A percentile compares a stretch with the other conserved stretches of the same genome.
phyloP scores from a whole-genome alignment of 2,113 vertebrate genomes.

The Callipepla squamata region DNA sequence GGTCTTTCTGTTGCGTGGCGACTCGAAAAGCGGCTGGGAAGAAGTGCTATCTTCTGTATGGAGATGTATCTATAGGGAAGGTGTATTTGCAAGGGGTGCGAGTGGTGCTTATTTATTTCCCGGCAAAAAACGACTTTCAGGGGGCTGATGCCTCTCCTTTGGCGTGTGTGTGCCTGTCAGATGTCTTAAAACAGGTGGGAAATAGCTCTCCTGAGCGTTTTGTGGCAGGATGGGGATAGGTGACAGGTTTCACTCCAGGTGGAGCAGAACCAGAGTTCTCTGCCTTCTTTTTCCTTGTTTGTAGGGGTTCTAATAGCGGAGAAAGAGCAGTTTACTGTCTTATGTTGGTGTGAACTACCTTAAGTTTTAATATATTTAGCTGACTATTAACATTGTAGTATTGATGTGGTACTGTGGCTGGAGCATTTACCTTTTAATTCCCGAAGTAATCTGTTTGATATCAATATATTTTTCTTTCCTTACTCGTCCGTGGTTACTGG shows the following conservation, averaged over 20 bases:
- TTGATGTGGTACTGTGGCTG: neutral
- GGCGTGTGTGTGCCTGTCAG: fast-evolving
- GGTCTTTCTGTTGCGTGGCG: fast-evolving
- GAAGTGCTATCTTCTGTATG: too few species aligned
- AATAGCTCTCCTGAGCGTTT: neutral
- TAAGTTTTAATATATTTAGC: neutral
- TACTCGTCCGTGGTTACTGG: neutral
- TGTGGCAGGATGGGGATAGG: too few species aligned
- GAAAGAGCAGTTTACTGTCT: neutral
- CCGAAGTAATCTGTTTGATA: neutral
- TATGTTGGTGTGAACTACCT: neutral
- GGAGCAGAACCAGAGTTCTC: fast-evolving
- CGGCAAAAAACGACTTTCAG: fast-evolving
- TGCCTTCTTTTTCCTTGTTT: neutral
- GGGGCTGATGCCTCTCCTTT: neutral
- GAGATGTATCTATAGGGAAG: neutral
- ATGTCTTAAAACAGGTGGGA: neutral
- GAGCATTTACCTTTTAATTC: neutral
- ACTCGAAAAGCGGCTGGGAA: neutral
- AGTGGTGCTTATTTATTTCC: fast-evolving
- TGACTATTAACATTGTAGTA: neutral
- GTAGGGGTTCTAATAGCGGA: neutral
- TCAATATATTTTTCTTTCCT: neutral
- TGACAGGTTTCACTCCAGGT: neutral
- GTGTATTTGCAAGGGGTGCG: neutral